Conservation (phyloP, 2,797 vertebrate genomes). For the Adrianichthys oophorus region DNA sequence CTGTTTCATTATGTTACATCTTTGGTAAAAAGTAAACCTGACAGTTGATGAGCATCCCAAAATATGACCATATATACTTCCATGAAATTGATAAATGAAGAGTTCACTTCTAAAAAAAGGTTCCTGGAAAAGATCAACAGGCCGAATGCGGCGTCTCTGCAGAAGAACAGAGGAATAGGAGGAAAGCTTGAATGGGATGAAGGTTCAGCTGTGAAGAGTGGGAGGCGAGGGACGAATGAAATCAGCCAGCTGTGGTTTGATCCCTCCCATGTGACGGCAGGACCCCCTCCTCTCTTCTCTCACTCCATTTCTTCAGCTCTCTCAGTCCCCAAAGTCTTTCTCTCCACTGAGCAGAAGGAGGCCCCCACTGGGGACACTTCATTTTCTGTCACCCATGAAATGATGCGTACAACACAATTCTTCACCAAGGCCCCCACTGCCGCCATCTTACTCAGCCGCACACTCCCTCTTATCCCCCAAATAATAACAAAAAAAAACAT, state of each 20-base stretch:
- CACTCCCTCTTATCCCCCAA: slow-evolving; percentile 17
- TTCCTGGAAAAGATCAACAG: slow-evolving; percentile 29
- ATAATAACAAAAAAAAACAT: slow-evolving; percentile 14
- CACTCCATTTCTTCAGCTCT: slow-evolving; percentile 37
- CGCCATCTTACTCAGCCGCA: slow-evolving; percentile 7
- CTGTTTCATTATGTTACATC: no score
- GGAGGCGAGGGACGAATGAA: slow-evolving; percentile 60
- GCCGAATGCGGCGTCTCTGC: slow-evolving; percentile 16
- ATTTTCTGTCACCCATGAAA: slow-evolving; percentile 72
- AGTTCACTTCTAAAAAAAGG: not conserved
- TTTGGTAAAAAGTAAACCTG: no score
- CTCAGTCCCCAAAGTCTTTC: slow-evolving; percentile 46
- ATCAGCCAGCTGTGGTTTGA: slow-evolving; percentile 75
- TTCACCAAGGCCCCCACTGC: not conserved
- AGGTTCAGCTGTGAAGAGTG: slow-evolving; percentile 50
- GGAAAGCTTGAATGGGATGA: slow-evolving; percentile 37
- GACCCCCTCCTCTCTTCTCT: slow-evolving; percentile 12
- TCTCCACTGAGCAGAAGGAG: slow-evolving; percentile 54
- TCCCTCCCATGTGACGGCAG: slow-evolving; percentile 59
- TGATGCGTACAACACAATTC: slow-evolving; percentile 46
- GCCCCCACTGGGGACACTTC: slow-evolving; percentile 49
- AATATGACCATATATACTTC: no score
- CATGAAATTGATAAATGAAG: not conserved
- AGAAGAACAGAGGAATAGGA: slow-evolving; percentile 20
- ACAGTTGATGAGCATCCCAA: no score